A percentile compares a stretch with the other conserved stretches of the same genome.
These are phyloP conservation scores for Microctonus aethiopoides DNA, from an alignment of 2,888 invertebrate genomes.

Conservation along the genomic window DNA sequence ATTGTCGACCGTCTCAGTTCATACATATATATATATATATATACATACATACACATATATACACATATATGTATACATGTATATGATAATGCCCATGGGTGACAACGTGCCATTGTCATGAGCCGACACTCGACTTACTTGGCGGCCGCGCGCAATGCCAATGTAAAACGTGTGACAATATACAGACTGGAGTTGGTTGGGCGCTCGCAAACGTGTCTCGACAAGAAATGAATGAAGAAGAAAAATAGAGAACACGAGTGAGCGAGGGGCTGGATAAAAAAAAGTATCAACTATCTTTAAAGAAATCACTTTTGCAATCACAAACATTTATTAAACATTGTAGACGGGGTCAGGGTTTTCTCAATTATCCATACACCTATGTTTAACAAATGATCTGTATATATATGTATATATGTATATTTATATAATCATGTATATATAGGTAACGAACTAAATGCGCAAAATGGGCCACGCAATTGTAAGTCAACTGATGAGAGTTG, in stretches of 20 bases:
- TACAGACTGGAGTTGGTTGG: neutral
- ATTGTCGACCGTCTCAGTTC: constrained; percentile 6
- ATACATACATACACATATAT: too few relatives aligned
- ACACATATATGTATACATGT: too few relatives aligned
- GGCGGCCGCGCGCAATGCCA: constrained; percentile 13
- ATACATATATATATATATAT: too few relatives aligned
- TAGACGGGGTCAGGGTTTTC: constrained; percentile 24
- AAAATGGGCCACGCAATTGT: constrained; percentile 5
- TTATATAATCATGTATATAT: neutral
- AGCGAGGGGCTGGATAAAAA: neutral
- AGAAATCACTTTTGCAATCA: constrained; percentile 17
- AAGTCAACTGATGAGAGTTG: constrained; percentile 7
- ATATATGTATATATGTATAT: too few relatives aligned
- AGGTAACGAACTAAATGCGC: constrained; percentile 21
- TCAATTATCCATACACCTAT: neutral
- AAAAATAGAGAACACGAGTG: neutral
- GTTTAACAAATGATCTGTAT: too few relatives aligned
- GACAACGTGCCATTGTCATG: constrained; percentile 26
- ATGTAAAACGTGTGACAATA: constrained; percentile 15
- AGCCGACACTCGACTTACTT: neutral
- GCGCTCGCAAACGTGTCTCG: neutral
- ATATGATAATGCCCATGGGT: constrained; percentile 16
- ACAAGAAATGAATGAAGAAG: neutral
- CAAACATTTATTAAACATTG: constrained; percentile 25
- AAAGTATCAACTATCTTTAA: neutral